Conservation (phyloP, 2,113 vertebrate genomes). For the Delphinus delphis region DNA sequence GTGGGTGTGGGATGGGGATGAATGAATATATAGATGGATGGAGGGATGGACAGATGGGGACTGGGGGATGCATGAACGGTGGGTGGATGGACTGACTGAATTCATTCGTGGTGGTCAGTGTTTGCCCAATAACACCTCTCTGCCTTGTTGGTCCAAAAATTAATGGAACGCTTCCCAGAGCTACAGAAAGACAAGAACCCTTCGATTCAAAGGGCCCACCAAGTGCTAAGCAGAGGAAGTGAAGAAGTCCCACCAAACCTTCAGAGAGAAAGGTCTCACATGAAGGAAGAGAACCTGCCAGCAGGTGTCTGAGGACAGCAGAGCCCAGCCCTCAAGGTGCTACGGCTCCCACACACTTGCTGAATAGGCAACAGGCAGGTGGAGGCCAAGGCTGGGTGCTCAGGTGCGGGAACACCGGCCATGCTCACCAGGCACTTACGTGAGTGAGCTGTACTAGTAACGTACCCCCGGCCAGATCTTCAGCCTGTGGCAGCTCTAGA, state of each 20-base stretch:
- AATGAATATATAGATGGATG: rapidly evolving
- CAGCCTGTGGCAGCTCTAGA: not conserved
- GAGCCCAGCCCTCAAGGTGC: not conserved
- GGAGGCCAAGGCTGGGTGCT: not conserved
- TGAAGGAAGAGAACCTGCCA: not conserved
- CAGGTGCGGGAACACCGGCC: not conserved
- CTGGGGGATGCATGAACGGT: too few relatives aligned
- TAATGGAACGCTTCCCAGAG: not conserved
- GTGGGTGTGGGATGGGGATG: not conserved
- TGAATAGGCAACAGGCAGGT: not conserved
- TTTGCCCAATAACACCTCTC: not conserved
- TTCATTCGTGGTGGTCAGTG: not conserved
- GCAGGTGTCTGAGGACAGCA: not conserved
- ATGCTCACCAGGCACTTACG: rapidly evolving
- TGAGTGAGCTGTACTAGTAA: not conserved
- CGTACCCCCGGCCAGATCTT: not conserved
- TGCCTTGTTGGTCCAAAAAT: not conserved
- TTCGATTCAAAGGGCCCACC: not conserved
- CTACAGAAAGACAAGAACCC: not conserved
- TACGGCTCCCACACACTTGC: rapidly evolving
- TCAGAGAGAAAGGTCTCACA: not conserved
- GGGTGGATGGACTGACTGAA: not conserved
- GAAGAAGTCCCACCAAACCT: not conserved
- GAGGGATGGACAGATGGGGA: not conserved
- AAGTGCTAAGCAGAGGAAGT: not conserved